These are phyloP conservation scores for Numenius arquata DNA, from an alignment of 2,113 vertebrate genomes.

Conservation along the genomic window DNA sequence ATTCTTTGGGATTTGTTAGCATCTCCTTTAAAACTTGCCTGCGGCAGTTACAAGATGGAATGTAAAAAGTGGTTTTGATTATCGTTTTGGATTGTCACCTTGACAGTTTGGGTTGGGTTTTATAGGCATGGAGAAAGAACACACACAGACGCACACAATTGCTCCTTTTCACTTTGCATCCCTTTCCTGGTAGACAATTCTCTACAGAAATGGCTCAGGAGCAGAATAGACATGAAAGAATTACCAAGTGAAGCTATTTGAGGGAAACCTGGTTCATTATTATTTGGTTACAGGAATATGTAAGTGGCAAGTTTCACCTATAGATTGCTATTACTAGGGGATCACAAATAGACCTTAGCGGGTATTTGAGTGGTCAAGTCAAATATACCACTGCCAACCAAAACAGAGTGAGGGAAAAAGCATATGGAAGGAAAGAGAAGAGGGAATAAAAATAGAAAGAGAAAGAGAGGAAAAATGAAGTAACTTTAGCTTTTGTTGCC, in stretches of 20 bases:
- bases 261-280: conserved; percentile 26
- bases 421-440: background rate
- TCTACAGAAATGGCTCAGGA: conserved; percentile 68
- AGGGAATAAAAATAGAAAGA: background rate
- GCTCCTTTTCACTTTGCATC: conserved; percentile 61
- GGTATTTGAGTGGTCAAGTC: background rate
- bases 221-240: conserved; percentile 71
- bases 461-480: background rate
- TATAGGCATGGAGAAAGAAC: conserved; percentile 70
- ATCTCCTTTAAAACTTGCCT: conserved; percentile 83
- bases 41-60: conserved; percentile 79
- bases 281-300: conserved; percentile 36
- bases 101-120: conserved; percentile 79
- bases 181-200: conserved; percentile 65
- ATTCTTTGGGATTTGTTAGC: conserved; percentile 83
- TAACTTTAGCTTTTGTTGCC: background rate
- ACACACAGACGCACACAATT: conserved; percentile 50
- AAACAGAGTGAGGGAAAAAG: background rate
- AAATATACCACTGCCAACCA: background rate
- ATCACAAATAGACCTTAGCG: background rate
- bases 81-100: conserved; percentile 84
- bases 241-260: conserved; percentile 57
- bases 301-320: conserved; percentile 28
- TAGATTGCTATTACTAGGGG: background rate
- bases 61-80: conserved; percentile 84